Base-by-base conservation (phyloP, 2,888 invertebrate genomes). In the Mylabris sibirica region DNA sequence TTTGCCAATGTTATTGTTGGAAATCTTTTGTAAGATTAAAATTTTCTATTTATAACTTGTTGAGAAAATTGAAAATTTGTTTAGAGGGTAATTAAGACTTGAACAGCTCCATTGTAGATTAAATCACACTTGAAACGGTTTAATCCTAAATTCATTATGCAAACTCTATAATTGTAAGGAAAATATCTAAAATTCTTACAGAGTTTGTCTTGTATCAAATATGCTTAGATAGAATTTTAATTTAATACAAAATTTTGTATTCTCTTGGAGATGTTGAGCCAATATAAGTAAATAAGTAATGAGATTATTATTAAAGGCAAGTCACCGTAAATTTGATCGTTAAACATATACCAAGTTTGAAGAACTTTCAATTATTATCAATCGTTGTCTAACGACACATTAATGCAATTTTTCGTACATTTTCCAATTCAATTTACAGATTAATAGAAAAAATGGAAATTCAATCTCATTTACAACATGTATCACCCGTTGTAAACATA, bases 11-110 rank as follows among this genome's bases (percentile, higher is more conserved):
- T 49, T 22, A 22, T 49, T 49, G 8, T 49, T 49, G 12, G 49
- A 2, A 22, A 22, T 20, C 49, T 20, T 38, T 60, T 60, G 30
- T 60, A 35, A 30, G 60, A 60, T 60, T 60, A 14, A 60, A 34
- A 60, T 44, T 60, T 60, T 17, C 4, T 60, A 34, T 60, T 60
- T 60, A 38, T 60, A 60, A 60, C 11, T 60, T 14, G 60, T 60
- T 60, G n/a, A 60, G 60, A 34, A 60, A 60, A 60, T 60, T 60
- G 60, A 60, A 35, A 60, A 60, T 60, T 35, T 60, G 35, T n/a
- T 44, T 14, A n/a, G n/a, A 35, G 38, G 8, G n/a, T 26, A 60
- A 60, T 60, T 60, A 60, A 34, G 35, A 0, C 11, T 60, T 20
- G 38, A 34, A 38, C 35, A 22, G 34, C 20, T 17, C 34, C n/a